Evolutionary conservation across 23 tunicate species (phyloP), one percentile per base, ranked within the genome.

Genomic region (Corella eumyota): DNA sequence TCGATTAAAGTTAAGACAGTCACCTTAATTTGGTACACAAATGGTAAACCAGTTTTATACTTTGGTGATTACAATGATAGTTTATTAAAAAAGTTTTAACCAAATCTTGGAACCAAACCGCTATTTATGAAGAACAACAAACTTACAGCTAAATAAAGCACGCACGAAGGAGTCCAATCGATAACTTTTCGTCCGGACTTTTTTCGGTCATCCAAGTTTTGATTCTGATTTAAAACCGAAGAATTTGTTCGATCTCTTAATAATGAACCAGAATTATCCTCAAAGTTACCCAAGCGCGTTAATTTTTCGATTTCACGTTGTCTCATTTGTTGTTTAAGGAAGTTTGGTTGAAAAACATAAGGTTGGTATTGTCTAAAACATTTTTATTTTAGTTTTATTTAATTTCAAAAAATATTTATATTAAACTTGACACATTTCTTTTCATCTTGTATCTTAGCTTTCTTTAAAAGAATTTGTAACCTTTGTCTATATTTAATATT

Each of bases 101-200:
- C n/a, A n/a, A n/a, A n/a, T n/a, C n/a, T n/a, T n/a, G n/a, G n/a
- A n/a, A n/a, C n/a, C n/a, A n/a, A n/a, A n/a, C n/a, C n/a, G n/a
- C n/a, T n/a, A n/a, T n/a, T n/a, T n/a, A n/a, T n/a, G n/a, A n/a
- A n/a, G n/a, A n/a, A n/a, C n/a, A n/a, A n/a, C n/a, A n/a, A n/a
- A n/a, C n/a, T n/a, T n/a, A n/a, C n/a, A n/a, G 76, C 74, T 27
- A 92, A 53, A 45, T 85, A 77, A 13, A 83, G 66, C 26, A 78
- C 85, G 46, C 99, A 92, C 7, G 93, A 78, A 17, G 93, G 66
- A 2, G 99, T 77, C 99, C 99, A 92, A 61, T 92, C 99, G n/a
- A 92, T 83, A 21, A 92, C 99, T 67, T 83, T 83, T 45, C 99
- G 29, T 36, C 99, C 99, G 44, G 78, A 47, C 48, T 92, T 85